Evolutionary conservation across 2,888 invertebrate species (phyloP).

Genomic region (Harpagoxenus sublaevis): DNA sequence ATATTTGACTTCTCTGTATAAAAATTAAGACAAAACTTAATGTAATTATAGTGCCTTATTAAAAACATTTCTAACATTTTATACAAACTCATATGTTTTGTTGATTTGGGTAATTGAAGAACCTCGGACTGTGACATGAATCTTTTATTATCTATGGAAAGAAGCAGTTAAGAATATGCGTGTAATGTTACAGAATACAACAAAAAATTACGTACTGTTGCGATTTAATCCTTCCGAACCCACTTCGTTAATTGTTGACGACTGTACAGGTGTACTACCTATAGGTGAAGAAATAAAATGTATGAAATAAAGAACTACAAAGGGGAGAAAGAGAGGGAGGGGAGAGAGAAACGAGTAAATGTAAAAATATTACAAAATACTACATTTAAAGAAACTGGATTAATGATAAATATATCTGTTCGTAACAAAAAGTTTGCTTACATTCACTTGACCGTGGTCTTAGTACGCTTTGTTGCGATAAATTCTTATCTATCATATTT

Average conservation of each 20-base stretch:
- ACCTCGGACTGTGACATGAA: background rate
- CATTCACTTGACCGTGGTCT: no score
- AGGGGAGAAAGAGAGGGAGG: no score
- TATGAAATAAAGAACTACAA: background rate
- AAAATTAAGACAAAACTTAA: background rate
- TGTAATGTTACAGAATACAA: background rate
- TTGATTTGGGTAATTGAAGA: background rate
- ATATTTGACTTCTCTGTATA: background rate
- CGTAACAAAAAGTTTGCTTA: no score
- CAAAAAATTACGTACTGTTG: background rate
- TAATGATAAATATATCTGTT: no score
- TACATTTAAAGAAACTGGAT: no score
- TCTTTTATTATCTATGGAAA: background rate
- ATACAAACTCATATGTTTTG: background rate
- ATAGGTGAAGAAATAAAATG: background rate
- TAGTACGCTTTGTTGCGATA: no score
- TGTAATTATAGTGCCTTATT: background rate
- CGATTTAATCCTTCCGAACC: background rate
- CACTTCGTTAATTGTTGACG: no score
- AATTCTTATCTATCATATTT: no score
- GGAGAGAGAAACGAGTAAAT: no score
- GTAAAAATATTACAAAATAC: no score
- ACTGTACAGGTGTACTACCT: background rate
- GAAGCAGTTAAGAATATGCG: background rate
- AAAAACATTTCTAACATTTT: background rate